These are phyloP conservation scores for Norana najaformis DNA, from an alignment of 2,888 invertebrate genomes.

Conservation along the genomic window DNA sequence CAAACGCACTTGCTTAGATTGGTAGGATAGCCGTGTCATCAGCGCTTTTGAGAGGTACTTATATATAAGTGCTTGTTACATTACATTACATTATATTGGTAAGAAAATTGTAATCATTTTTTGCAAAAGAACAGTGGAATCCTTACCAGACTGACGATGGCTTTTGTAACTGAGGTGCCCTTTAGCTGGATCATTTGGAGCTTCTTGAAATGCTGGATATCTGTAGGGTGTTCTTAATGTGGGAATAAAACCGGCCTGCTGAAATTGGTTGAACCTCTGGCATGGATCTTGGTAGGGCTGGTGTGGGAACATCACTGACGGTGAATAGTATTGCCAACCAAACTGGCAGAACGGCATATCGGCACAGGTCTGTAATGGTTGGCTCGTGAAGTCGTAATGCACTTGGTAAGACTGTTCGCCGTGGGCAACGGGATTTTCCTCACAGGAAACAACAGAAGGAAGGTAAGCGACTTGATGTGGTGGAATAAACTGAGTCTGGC, in stretches of 20 bases:
- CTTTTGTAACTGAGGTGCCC: not conserved
- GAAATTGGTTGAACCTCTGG: not conserved
- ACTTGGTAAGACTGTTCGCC: not conserved
- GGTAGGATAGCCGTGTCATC: not conserved
- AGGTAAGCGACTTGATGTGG: not conserved
- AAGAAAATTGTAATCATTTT: not conserved
- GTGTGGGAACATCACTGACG: not conserved
- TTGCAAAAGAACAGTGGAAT: not conserved
- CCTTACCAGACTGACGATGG: not conserved
- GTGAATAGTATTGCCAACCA: not conserved
- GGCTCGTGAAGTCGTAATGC: not conserved
- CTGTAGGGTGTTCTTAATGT: constrained; percentile 5
- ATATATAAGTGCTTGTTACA: no score
- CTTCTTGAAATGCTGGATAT: not conserved
- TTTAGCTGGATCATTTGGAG: not conserved
- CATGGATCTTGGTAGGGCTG: not conserved
- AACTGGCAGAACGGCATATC: not conserved
- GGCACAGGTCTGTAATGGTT: not conserved
- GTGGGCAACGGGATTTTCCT: not conserved
- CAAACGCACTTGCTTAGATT: not conserved
- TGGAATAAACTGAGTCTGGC: not conserved
- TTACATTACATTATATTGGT: no score
- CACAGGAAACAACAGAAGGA: not conserved
- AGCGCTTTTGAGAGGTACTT: no score
- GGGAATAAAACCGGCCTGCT: not conserved